Conservation (phyloP, 2,888 invertebrate genomes). For the Geotrupes spiniger region DNA sequence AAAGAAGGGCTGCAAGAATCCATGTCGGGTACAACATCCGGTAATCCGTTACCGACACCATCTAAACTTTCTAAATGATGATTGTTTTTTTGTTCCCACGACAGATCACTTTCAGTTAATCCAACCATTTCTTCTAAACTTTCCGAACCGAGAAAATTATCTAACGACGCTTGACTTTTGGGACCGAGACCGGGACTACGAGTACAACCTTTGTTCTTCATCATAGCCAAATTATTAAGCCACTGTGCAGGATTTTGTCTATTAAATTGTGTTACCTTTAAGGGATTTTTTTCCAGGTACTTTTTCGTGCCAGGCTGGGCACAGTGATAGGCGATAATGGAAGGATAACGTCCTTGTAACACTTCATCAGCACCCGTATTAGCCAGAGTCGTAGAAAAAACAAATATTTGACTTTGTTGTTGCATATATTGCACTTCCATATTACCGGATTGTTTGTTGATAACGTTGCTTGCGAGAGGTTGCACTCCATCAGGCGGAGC, state of each 20-base stretch:
- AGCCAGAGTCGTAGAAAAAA: slow-evolving; percentile 90
- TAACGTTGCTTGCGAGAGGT: slow-evolving; percentile 73
- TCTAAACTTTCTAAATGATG: slow-evolving; percentile 48
- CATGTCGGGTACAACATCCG: slow-evolving; percentile 48
- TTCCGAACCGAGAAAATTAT: slow-evolving; percentile 47
- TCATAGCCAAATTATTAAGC: slow-evolving; percentile 74
- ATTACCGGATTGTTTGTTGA: slow-evolving; percentile 74
- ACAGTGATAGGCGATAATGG: slow-evolving; percentile 93
- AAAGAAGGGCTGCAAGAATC: slow-evolving; percentile 55
- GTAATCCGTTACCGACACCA: slow-evolving; percentile 48
- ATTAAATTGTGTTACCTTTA: slow-evolving; percentile 84
- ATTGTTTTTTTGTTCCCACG: slow-evolving; percentile 53
- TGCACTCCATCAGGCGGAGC: slow-evolving; percentile 64
- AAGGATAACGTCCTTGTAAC: slow-evolving; percentile 81
- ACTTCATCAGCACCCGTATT: slow-evolving; percentile 95
- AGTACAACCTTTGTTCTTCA: slow-evolving; percentile 67
- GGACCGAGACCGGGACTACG: slow-evolving; percentile 56
- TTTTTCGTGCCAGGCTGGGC: slow-evolving; percentile 94
- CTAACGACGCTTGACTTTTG: slow-evolving; percentile 42
- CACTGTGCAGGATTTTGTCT: slow-evolving; percentile 80
- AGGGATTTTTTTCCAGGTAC: slow-evolving; percentile 90
- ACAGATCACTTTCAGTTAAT: slow-evolving; percentile 48
- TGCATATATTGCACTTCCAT: slow-evolving; percentile 88
- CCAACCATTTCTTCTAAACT: slow-evolving; percentile 50
- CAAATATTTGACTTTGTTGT: slow-evolving; percentile 97